These are phyloP conservation scores for Meda fulgida DNA, from an alignment of 2,797 vertebrate genomes.

Conservation along the genomic window DNA sequence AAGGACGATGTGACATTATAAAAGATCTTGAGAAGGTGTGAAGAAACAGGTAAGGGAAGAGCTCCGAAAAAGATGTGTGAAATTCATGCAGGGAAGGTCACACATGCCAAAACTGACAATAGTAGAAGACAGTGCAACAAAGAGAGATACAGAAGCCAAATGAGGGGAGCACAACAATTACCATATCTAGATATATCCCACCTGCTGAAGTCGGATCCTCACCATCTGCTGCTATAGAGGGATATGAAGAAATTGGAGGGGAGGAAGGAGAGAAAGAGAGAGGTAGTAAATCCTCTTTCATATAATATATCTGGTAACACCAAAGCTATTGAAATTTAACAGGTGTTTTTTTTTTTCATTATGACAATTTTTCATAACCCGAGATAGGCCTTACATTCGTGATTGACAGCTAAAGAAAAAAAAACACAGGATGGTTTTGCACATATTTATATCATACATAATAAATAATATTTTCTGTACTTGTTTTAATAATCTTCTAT, in stretches of 20 bases:
- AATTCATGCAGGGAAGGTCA: conserved; percentile 28
- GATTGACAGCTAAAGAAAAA: too few species aligned
- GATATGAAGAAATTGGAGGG: conserved; percentile 26
- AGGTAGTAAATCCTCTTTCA: conserved; percentile 5
- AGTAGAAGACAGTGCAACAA: conserved; percentile 26
- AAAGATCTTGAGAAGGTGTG: conserved; percentile 13
- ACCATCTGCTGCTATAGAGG: conserved; percentile 79
- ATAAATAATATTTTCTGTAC: not conserved
- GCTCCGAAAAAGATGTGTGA: conserved; percentile 15
- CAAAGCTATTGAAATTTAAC: not conserved
- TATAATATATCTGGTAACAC: not conserved
- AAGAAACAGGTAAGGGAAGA: conserved; percentile 17
- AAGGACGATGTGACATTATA: conserved; percentile 3
- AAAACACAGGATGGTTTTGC: too few species aligned
- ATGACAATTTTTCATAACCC: too few species aligned
- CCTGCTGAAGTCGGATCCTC: conserved; percentile 83
- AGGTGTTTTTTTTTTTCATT: not conserved
- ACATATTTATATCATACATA: not conserved
- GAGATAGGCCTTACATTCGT: too few species aligned
- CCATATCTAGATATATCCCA: conserved; percentile 72
- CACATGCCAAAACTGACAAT: conserved; percentile 37
- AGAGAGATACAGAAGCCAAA: conserved; percentile 25
- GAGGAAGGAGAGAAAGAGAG: conserved; percentile 36
- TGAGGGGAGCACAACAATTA: conserved; percentile 62
- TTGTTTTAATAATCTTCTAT: not conserved